Base-by-base conservation (phyloP, 2,113 vertebrate species). In the Centrocercus urophasianus region DNA sequence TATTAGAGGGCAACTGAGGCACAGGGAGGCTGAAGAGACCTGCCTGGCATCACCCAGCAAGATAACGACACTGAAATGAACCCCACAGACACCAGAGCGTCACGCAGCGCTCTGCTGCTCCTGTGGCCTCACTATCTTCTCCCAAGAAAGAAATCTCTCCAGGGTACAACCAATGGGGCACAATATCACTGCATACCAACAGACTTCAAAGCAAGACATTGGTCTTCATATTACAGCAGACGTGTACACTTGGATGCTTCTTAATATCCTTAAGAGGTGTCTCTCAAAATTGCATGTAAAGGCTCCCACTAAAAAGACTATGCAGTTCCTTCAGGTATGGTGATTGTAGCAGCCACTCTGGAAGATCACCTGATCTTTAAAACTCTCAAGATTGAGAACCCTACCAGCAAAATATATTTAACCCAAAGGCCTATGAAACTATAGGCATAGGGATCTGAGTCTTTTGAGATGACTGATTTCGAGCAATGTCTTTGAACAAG, bases 1-100 rank as follows among this genome's bases (percentile, higher is more conserved):
- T 40, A 2, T 11, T 66, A 5, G 0, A 2, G 59, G 61, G 24
- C 10, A 90, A 30, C 22, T 13, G 72, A 86, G 79, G 64, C 36
- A 36, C 59, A 27, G 8, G 15, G 63, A 56, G 34, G 28, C 1
- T 61, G 57, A 70, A 70, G 40, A 10, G 30, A 80, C 54, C 69
- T n/a, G 19, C 71, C 79, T 72, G 63, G 36, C 63, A 80, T 28
- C 54, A 75, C 21, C 57, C 43, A 79, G 63, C n/a, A 65, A 40
- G 52, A 17, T 5, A 66, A 32, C 1, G 21, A 59, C 42, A 84
- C 13, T 4, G 0, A 69, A 89, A 50, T 1, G 14, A 87, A 63
- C 4, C 14, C 47, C 18, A n/a, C 0, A 2, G 40, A n/a, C 63
- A 32, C 45, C 34, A 5, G 1, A 24, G 8, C 4, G 40, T 28